Percentiles rank a stretch among this genome's conserved stretches.
These are phyloP conservation scores for Chaenogobius annularis DNA, from an alignment of 2,113 vertebrate genomes.

Conservation along the genomic window DNA sequence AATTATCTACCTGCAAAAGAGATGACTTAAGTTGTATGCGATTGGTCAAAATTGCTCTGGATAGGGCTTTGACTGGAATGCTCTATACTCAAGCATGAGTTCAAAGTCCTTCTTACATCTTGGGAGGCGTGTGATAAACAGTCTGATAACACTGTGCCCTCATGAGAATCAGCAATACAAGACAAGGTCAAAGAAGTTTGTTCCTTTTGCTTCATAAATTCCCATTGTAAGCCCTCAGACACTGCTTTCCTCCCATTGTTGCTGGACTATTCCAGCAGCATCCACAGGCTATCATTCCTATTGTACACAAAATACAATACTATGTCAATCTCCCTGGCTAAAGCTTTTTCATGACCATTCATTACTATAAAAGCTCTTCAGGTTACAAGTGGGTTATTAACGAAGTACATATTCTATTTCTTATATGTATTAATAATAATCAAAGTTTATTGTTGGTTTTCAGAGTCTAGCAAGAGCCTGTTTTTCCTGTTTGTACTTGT, in stretches of 20 bases:
- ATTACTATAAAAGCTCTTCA: too few relatives aligned
- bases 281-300: conserved; percentile 32
- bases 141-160: conserved; percentile 50
- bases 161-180: conserved; percentile 39
- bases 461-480: too few relatives aligned
- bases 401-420: too few relatives aligned
- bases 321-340: neutral
- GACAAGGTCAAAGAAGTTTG: conserved; percentile 39
- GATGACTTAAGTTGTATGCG: neutral
- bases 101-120: conserved; percentile 54
- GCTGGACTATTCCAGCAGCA: conserved; percentile 49
- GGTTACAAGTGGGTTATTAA: too few relatives aligned
- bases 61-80: conserved; percentile 18
- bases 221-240: conserved; percentile 45
- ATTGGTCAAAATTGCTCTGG: neutral
- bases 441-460: too few relatives aligned
- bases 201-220: conserved; percentile 35
- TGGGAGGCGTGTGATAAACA: conserved; percentile 48
- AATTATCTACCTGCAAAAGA: neutral
- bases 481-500: too few relatives aligned
- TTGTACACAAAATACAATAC: conserved; percentile 45
- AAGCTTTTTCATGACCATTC: neutral
- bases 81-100: conserved; percentile 23
- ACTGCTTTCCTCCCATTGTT: conserved; percentile 68
- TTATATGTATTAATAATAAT: too few relatives aligned